A percentile compares a stretch with the other conserved stretches of the same genome.
Evolutionary conservation across 2,113 vertebrate species (phyloP).

Genomic region (Taurulus bubalis): DNA sequence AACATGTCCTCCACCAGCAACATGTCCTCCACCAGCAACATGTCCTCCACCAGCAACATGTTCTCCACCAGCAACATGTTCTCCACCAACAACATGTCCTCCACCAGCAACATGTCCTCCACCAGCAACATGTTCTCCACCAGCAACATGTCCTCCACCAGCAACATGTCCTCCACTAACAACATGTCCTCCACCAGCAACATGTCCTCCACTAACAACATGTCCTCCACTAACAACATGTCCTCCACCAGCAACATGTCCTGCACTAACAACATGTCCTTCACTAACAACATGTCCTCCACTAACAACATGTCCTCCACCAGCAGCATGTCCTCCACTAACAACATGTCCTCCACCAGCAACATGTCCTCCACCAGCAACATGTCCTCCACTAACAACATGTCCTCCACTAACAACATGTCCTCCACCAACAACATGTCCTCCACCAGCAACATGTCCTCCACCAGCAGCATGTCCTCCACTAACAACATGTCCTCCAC

Average conservation of each 20-base stretch:
- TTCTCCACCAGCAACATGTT: constrained; percentile 10
- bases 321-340: neutral
- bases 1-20: neutral
- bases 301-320: constrained; percentile 23
- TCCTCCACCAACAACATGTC: neutral
- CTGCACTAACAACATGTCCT: constrained; percentile 10
- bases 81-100: too few relatives aligned
- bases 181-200: neutral
- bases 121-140: too few relatives aligned
- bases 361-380: neutral
- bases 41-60: neutral
- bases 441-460: constrained; percentile 18
- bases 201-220: neutral
- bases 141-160: too few relatives aligned
- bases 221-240: too few relatives aligned
- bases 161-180: neutral
- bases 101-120: neutral
- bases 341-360: too few relatives aligned
- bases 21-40: neutral
- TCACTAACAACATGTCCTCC: neutral
- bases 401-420: too few relatives aligned
- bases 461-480: neutral
- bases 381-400: neutral
- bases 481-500: constrained; percentile 23
- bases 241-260: neutral